phyloP scores from a whole-genome alignment of 2,888 invertebrate genomes.

The Gisinianus flammeolus region DNA sequence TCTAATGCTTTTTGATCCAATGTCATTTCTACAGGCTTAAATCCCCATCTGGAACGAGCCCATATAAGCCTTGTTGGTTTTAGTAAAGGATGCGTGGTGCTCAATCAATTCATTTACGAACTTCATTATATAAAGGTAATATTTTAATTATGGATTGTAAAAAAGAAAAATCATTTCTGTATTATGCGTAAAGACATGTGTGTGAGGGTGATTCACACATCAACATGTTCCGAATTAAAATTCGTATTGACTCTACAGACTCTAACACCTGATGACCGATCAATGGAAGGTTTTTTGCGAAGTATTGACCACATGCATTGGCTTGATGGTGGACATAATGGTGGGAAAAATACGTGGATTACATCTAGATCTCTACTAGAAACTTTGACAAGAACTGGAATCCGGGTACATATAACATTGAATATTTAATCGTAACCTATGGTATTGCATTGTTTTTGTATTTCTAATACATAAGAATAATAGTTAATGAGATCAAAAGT shows the following conservation, averaged over 20 bases:
- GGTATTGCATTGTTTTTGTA: too few species aligned
- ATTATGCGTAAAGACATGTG: too few species aligned
- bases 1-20: too few species aligned
- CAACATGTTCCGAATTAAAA: too few species aligned
- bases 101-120: conserved; percentile 89
- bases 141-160: neutral
- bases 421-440: too few species aligned
- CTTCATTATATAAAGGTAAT: conserved; percentile 72
- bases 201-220: too few species aligned
- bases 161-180: too few species aligned
- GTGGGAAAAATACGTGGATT: conserved; percentile 86
- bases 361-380: conserved; percentile 76
- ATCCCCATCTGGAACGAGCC: conserved; percentile 65
- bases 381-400: conserved; percentile 73
- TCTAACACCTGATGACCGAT: conserved; percentile 69
- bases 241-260: conserved; percentile 62
- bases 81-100: conserved; percentile 91
- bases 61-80: conserved; percentile 77
- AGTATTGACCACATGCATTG: conserved; percentile 80
- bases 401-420: conserved; percentile 69
- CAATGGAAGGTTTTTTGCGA: conserved; percentile 70
- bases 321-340: conserved; percentile 83
- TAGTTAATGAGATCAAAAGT: too few species aligned
- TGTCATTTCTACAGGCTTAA: too few species aligned
- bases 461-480: too few species aligned